Evolutionary conservation across 2,113 vertebrate species (phyloP).

Genomic region (Phaetusa simplex): DNA sequence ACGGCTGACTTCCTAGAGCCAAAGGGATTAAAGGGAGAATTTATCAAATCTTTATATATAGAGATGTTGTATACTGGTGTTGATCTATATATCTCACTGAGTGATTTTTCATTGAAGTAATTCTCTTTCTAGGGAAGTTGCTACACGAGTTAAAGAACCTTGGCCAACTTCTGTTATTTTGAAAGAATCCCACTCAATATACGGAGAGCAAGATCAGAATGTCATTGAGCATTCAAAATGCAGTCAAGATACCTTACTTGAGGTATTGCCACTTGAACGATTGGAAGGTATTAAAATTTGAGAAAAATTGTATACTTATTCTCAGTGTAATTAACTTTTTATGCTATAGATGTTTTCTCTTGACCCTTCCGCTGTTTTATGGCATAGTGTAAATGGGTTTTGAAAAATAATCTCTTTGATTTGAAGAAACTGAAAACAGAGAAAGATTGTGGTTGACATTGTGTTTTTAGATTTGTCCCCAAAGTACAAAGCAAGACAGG

Average conservation of each 20-base stretch:
- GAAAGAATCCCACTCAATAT: not conserved
- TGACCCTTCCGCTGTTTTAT: not conserved
- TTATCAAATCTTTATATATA: fast-evolving
- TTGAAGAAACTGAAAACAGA: not conserved
- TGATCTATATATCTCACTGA: not conserved
- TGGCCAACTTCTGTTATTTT: constrained; percentile 65
- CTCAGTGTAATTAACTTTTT: not conserved
- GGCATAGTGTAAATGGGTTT: not conserved
- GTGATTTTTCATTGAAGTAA: not conserved
- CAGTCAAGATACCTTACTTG: not conserved
- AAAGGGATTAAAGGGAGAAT: not conserved
- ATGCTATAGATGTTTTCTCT: not conserved
- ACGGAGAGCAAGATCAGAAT: not conserved
- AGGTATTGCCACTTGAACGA: constrained; percentile 5
- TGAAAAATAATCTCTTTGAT: not conserved
- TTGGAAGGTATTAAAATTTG: constrained; percentile 58
- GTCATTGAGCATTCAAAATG: not conserved
- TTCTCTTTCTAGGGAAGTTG: constrained; percentile 72
- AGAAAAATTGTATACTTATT: not conserved
- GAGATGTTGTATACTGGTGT: not conserved
- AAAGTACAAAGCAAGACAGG: not conserved
- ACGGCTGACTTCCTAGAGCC: not conserved
- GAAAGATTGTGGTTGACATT: not conserved
- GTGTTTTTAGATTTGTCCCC: not conserved
- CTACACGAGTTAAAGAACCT: constrained; percentile 71